These are phyloP conservation scores for Aphis gossypii DNA, from an alignment of 1,140 invertebrate genomes.

Conservation along the genomic window DNA sequence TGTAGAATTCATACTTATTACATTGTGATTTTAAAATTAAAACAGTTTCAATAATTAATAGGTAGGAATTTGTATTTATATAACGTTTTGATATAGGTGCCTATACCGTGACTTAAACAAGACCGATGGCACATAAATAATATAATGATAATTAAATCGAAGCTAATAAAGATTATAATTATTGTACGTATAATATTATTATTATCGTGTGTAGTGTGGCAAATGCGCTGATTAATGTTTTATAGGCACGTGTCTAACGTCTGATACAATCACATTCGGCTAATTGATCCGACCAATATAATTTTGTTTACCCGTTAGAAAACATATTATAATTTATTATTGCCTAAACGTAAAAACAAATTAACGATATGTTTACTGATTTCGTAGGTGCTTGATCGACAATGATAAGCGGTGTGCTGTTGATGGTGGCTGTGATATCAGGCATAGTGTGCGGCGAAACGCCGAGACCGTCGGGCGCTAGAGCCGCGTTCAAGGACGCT, in stretches of 20 bases:
- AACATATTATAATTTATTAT: neutral
- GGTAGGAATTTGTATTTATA: neutral
- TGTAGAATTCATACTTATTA: neutral
- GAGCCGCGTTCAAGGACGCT: conserved; percentile 45
- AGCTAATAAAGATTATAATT: neutral
- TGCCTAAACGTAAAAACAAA: neutral
- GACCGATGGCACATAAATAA: neutral
- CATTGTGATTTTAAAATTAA: no score
- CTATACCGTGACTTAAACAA: neutral
- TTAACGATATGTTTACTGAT: neutral
- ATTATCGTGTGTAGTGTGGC: neutral
- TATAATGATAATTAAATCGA: neutral
- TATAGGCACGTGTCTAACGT: neutral
- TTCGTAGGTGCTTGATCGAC: conserved; percentile 66
- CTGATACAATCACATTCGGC: neutral
- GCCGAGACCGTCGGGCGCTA: conserved; percentile 60
- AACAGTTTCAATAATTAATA: no score
- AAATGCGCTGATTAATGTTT: neutral
- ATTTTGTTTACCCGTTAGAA: neutral
- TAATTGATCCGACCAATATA: neutral
- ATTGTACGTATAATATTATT: neutral
- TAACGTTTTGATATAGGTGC: neutral
- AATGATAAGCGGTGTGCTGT: conserved; percentile 66
- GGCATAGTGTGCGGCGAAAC: conserved; percentile 55
- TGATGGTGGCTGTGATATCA: conserved; percentile 62